Percentiles rank a stretch among this genome's conserved stretches.
These are phyloP conservation scores for Dromius quadrimaculatus DNA, from an alignment of 2,888 invertebrate genomes.

Conservation along the genomic window DNA sequence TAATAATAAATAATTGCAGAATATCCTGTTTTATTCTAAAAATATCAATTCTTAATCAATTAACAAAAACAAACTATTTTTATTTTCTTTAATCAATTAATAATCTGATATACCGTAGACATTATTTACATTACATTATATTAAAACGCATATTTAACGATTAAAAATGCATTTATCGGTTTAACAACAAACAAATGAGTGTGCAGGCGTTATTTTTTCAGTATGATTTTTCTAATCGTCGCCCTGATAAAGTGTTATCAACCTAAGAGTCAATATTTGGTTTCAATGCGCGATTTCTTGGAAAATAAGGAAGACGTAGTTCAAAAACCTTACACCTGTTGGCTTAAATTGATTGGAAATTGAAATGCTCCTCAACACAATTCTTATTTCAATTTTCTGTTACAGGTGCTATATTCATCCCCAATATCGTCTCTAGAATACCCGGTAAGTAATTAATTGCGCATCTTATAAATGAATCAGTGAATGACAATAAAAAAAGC, in stretches of 20 bases:
- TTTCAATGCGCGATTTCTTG: background rate
- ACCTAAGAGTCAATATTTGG: constrained; percentile 33
- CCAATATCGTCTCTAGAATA: background rate
- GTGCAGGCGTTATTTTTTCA: background rate
- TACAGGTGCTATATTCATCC: background rate
- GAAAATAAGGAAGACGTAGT: background rate
- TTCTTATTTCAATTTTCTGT: background rate
- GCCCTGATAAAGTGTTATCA: constrained; percentile 41
- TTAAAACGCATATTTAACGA: background rate
- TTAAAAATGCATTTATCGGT: background rate
- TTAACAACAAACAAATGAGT: background rate
- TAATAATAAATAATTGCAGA: too few relatives aligned
- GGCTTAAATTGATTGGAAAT: background rate
- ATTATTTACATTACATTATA: background rate
- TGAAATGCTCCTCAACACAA: background rate
- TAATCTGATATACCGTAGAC: background rate
- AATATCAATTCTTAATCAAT: too few relatives aligned
- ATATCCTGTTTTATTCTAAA: too few relatives aligned
- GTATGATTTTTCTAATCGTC: constrained; percentile 32
- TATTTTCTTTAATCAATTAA: background rate
- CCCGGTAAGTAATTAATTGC: constrained; percentile 21
- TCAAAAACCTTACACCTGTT: constrained; percentile 8
- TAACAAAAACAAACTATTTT: background rate
- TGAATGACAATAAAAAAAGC: constrained; percentile 6
- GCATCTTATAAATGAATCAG: constrained; percentile 18